Evolutionary conservation across 1,140 invertebrate genomes (phyloP), one percentile per base, ranked within the genome.

Genomic region (Apocrypta bakeri): DNA sequence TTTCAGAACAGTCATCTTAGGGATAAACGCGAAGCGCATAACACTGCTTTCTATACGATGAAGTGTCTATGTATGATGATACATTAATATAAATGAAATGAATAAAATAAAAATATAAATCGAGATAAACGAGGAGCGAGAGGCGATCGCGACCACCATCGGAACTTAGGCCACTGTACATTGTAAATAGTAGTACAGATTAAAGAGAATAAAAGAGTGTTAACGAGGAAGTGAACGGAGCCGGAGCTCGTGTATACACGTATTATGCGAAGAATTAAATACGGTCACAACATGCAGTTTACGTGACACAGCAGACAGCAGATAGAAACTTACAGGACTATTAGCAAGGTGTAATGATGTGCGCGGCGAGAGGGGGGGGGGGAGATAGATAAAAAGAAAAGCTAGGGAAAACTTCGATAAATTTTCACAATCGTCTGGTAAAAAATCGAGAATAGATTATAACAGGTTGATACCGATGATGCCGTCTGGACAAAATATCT

Each of bases 131-230:
- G 24, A 72, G 42, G 80, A 83, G 37, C 71, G 79, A 82, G 81
- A 85, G 68, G 82, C 74, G 81, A 84, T 86, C 82, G 82, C 84
- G 81, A 84, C 85, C 82, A 83, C 84, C 86, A 84, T 75, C 84
- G 78, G 85, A 87, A 87, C 56, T 87, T 91, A 91, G 88, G 88
- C 86, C 90, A 88, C 87, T 92, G 90, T 91, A 92, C 87, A 91
- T 92, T 92, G 91, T 92, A 92, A 90, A 92, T 92, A 92, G 86
- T 92, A 81, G 73, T 81, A 81, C 74, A 90, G 89, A 85, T 87
- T 84, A 87, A 85, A 90, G 85, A 82, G 75, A 79, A 78, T 83
- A 81, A 75, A 83, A 80, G 66, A 77, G 74, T 37, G 56, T 83
- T 83, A 84, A 79, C 74, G 42, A 80, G 37, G 37, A 81, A 69